Evolutionary conservation across 2,113 vertebrate species (phyloP).

Genomic region (Xiphophorus hellerii): DNA sequence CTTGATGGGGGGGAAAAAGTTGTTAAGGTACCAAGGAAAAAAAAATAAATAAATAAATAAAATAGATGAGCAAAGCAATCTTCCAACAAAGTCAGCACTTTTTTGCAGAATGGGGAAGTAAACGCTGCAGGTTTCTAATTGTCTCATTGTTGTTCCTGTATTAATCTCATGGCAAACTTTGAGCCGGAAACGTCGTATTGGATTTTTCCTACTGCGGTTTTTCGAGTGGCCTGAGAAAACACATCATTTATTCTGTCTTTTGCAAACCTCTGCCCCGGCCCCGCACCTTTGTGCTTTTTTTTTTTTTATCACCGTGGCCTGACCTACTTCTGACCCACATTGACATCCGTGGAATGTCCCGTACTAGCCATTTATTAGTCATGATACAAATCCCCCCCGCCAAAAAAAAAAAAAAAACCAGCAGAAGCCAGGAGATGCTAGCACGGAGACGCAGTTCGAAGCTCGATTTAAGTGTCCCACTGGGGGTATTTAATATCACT

Average conservation of each 20-base stretch:
- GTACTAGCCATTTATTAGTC: constrained; percentile 13
- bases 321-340: constrained; percentile 58
- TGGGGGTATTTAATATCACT: constrained; percentile 61
- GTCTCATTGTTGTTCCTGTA: constrained; percentile 58
- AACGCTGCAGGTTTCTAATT: constrained; percentile 59
- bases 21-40: constrained; percentile 56
- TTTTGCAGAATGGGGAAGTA: constrained; percentile 44
- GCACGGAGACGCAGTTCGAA: constrained; percentile 16
- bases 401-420: constrained; percentile 10
- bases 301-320: constrained; percentile 30
- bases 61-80: constrained; percentile 62
- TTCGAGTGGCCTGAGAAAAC: constrained; percentile 54
- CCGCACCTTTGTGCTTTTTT: constrained; percentile 1
- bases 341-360: constrained; percentile 28
- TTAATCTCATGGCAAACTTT: constrained; percentile 62
- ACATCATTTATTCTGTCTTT: constrained; percentile 41
- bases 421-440: constrained; percentile 30
- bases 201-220: constrained; percentile 53
- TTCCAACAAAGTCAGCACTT: constrained; percentile 59
- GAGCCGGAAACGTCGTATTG: constrained; percentile 51
- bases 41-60: constrained; percentile 58
- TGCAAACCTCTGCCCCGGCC: constrained; percentile 17
- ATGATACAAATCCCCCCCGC: constrained; percentile 27
- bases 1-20: constrained; percentile 36
- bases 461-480: constrained; percentile 48